Evolutionary conservation across 2,888 invertebrate genomes (phyloP), one percentile per base, ranked within the genome.

Genomic region (Cenopis cana): DNA sequence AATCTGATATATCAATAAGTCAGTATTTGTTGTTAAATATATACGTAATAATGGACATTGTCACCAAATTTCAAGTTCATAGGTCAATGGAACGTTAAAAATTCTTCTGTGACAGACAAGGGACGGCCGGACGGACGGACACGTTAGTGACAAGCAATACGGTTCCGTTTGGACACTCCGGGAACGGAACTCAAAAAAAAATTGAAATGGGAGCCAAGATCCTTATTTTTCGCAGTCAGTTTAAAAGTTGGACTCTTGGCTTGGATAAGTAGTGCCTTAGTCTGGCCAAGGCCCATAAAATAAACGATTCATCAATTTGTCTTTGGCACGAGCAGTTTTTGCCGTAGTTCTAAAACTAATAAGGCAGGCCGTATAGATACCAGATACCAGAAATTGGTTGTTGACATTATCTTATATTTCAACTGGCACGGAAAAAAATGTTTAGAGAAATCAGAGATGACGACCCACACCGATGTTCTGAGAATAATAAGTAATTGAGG

Each of bases 341-440:
- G n/a, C 29, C 52, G 20, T n/a, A 18, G 12, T 20, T 59, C 33
- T 59, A 36, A 59, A 64, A 70, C 61, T n/a, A 62, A 54, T 69
- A 59, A 41, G 64, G 57, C 38, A 2, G 46, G 14, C 17, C 36
- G 20, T 11, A 11, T 20, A 12, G 70, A 70, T 60, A 70, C 70
- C 70, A 60, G 70, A 70, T 70, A 66, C 65, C 57, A 59, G 57
- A 69, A 57, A 67, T 67, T 59, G 54, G 29, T 60, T 70, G 70
- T 70, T 70, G 59, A 70, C 65, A 66, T 36, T 24, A 65, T 65
- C 54, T 70, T 60, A 59, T 41, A 66, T 70, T 70, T 66, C 70
- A 60, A 59, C 36, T 64, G 41, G 46, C 20, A 49, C 46, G 50
- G 65, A 55, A 70, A 70, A 70, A 69, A 66, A 5, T 54, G 46